Conservation (phyloP, 2,888 invertebrate species). For the Plebejus argus region DNA sequence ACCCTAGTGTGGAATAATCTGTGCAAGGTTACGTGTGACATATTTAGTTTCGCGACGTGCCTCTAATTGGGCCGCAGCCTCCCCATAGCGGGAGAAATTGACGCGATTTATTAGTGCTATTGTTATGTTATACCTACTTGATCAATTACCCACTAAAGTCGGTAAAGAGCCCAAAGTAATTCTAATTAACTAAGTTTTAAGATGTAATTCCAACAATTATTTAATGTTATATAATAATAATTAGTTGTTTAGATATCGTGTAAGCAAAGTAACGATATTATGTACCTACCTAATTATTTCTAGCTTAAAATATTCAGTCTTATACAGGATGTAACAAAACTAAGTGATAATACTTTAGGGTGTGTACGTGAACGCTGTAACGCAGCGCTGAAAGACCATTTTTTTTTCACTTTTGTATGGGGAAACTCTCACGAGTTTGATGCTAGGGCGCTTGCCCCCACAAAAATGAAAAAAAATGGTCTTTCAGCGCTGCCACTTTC, state of each 20-base stretch:
- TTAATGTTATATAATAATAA: background rate
- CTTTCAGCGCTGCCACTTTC: too few relatives aligned
- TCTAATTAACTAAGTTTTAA: background rate
- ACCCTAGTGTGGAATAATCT: slow-evolving; percentile 56
- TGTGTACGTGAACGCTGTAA: too few relatives aligned
- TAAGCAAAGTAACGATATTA: background rate
- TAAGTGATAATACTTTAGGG: too few relatives aligned
- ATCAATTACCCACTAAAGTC: slow-evolving; percentile 32
- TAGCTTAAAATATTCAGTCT: too few relatives aligned
- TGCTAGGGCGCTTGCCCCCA: too few relatives aligned
- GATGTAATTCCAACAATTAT: background rate
- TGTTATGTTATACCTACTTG: slow-evolving; percentile 34
- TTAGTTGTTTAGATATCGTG: background rate
- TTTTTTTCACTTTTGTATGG: too few relatives aligned
- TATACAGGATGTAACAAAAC: too few relatives aligned
- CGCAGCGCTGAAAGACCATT: too few relatives aligned
- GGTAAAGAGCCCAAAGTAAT: background rate
- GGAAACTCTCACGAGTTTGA: too few relatives aligned
- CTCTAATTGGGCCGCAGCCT: slow-evolving; percentile 71
- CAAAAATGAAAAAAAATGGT: too few relatives aligned
- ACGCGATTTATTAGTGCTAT: slow-evolving; percentile 50
- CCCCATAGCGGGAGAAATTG: slow-evolving; percentile 55
- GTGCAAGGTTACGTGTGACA: slow-evolving; percentile 61
- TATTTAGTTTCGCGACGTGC: slow-evolving; percentile 65
- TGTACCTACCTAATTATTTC: too few relatives aligned